phyloP scores from a whole-genome alignment of 2,113 vertebrate species.

The Benitochromis conjunctus region DNA sequence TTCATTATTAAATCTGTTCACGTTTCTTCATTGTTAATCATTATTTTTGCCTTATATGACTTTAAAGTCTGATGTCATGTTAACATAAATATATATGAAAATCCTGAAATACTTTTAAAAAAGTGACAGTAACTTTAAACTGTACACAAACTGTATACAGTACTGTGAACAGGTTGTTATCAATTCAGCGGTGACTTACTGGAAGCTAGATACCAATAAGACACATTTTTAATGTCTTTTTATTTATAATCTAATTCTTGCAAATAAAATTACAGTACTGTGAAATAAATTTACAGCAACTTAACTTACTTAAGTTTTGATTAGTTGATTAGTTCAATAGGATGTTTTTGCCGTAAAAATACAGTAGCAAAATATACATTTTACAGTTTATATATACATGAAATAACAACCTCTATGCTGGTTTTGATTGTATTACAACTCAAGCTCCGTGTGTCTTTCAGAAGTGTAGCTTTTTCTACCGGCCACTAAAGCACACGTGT shows the following conservation, averaged over 20 bases:
- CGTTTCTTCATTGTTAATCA: neutral
- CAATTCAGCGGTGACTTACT: neutral
- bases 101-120: accelerated
- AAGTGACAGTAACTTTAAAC: neutral
- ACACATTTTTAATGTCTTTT: no score
- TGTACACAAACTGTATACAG: neutral
- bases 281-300: accelerated
- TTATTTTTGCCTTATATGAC: neutral
- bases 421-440: neutral
- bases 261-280: neutral
- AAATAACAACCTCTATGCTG: neutral
- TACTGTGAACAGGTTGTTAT: neutral
- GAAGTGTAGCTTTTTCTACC: neutral
- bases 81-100: neutral
- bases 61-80: neutral
- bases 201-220: neutral
- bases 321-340: neutral
- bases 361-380: neutral
- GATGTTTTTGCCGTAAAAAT: neutral
- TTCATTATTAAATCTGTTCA: neutral
- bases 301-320: no score
- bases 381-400: neutral
- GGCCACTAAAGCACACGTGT: neutral
- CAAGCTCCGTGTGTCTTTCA: neutral
- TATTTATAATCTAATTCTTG: neutral